Evolutionary conservation across 2,113 vertebrate genomes (phyloP).

Genomic region (Orycteropus afer): DNA sequence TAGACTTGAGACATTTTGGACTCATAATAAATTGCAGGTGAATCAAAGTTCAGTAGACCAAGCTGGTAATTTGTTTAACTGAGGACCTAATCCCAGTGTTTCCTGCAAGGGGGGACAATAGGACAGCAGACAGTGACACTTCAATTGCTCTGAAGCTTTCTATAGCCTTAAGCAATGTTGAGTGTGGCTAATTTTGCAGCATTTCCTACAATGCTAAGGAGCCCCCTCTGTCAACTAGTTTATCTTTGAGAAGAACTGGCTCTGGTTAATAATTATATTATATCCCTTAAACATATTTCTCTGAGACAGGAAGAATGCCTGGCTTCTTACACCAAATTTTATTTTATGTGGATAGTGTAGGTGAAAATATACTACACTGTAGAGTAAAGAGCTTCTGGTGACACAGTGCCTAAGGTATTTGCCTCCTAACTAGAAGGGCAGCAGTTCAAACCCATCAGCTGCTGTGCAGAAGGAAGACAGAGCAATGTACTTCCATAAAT

Average conservation of each 20-base stretch:
- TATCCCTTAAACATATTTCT: not conserved
- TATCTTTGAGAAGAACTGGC: slow-evolving; percentile 47
- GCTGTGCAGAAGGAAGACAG: too few species aligned
- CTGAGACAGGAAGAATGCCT: slow-evolving; percentile 43
- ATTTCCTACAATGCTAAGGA: slow-evolving; percentile 75
- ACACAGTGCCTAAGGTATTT: too few species aligned
- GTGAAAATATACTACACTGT: slow-evolving; percentile 57
- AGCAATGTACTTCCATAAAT: too few species aligned
- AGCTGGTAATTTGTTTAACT: slow-evolving; percentile 75
- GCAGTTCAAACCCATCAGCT: too few species aligned
- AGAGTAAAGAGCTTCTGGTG: too few species aligned
- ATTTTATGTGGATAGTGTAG: slow-evolving; percentile 16
- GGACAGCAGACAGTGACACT: slow-evolving; percentile 28
- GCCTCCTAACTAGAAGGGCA: too few species aligned
- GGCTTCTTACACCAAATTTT: slow-evolving; percentile 51
- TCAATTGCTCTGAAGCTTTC: slow-evolving; percentile 56
- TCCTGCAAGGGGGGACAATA: slow-evolving; percentile 58
- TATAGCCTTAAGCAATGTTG: slow-evolving; percentile 75
- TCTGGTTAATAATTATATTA: slow-evolving; percentile 64
- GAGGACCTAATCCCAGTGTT: slow-evolving; percentile 67
- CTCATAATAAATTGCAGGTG: slow-evolving; percentile 19
- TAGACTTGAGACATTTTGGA: not conserved
- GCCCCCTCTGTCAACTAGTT: slow-evolving; percentile 62
- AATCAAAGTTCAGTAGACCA: slow-evolving; percentile 50
- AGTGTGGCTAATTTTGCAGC: slow-evolving; percentile 78